Base-by-base conservation (phyloP, 2,797 vertebrate genomes). In the Chaunax sp. region DNA sequence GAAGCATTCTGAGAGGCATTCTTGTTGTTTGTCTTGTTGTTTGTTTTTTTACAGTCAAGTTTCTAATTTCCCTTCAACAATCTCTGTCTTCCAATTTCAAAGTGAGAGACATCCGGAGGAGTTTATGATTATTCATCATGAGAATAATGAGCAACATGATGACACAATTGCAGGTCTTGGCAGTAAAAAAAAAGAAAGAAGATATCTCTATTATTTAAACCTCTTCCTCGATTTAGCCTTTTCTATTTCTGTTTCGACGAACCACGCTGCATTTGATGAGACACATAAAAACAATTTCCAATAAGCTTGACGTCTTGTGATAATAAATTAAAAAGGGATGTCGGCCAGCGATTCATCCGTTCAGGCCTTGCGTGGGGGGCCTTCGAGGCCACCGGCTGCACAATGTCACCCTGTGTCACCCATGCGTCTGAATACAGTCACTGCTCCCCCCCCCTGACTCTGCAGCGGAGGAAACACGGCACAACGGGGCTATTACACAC, bases 401-500 rank as follows among this genome's bases (percentile, higher is more conserved):
- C 78, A 3, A 26, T 43, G 70, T 87, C 85, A 79, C 73, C 80
- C 78, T 52, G 61, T 64, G 75, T 85, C 80, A 77, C 59, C 79
- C 56, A 18, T 55, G 20, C 40, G 33, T 69, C 70, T 80, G 75
- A 57, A 67, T 75, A 56, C 63, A 81, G 61, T 63, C 82, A 18
- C 35, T 52, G 11, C 25, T 19, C 40, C 18, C 46, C 25, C 38
- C 33, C n/a, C 19, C 13, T 6, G 5, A 44, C 45, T 74, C 64
- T 8, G 16, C 22, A 37, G n/a, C n/a, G n/a, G 67, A 61, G 70
- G 52, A 62, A 75, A 62, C 66, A 5, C 64, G 25, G 49, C 64
- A 49, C 16, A 60, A 44, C 62, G 76, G 75, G 56, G 38, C 43
- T 30, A 83, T 89, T 90, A 90, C 73, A 55, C 75, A 84, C 19